phyloP scores from a whole-genome alignment of 2,888 invertebrate species.

The Pseudococcus longispinus region DNA sequence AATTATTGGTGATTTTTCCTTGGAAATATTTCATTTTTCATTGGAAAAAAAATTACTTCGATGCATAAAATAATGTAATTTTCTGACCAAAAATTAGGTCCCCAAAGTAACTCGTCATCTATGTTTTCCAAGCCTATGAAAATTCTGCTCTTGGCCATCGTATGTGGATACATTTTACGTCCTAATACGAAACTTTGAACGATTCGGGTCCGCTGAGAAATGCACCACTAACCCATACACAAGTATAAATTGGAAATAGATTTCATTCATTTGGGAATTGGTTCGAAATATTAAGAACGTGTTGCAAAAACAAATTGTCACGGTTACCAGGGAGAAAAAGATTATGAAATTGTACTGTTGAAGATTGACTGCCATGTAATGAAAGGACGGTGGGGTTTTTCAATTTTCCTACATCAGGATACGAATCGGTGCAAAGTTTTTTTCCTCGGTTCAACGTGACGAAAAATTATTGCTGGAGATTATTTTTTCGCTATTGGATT shows the following conservation, averaged over 20 bases:
- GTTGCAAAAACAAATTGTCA: constrained; percentile 21
- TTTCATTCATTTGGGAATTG: neutral
- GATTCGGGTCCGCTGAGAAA: neutral
- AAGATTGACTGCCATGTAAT: neutral
- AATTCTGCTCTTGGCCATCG: neutral
- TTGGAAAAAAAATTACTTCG: neutral
- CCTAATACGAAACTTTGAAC: neutral
- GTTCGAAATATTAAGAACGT: neutral
- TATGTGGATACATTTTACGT: neutral
- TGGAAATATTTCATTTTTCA: neutral
- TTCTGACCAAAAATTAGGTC: neutral
- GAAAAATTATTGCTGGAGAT: neutral
- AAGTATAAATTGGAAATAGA: constrained; percentile 2
- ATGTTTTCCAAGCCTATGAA: neutral
- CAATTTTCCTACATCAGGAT: neutral
- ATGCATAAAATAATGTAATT: neutral
- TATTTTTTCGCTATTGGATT: neutral
- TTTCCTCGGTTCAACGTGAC: neutral
- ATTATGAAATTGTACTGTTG: constrained; percentile 1
- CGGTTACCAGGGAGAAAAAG: neutral
- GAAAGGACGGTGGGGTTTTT: neutral
- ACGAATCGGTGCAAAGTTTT: neutral
- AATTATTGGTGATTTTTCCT: neutral
- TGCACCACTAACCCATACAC: neutral
- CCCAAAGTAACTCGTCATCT: neutral